A percentile compares a stretch with the other conserved stretches of the same genome.
Conservation (phyloP, 2,888 invertebrate species). For the Nowickia ferox region DNA sequence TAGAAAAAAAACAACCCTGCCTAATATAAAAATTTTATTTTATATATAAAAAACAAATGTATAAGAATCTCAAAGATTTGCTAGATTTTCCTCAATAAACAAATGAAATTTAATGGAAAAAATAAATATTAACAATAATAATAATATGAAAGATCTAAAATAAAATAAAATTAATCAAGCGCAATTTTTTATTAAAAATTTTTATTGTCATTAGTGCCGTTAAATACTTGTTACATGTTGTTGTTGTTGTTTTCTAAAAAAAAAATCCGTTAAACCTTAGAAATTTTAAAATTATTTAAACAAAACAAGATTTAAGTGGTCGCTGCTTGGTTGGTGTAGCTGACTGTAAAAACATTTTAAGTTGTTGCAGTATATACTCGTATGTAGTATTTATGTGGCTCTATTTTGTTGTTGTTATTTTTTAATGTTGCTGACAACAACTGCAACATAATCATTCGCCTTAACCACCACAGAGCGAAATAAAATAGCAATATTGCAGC, state of each 20-base stretch:
- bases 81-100: background rate
- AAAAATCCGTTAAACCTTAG: conserved; percentile 69
- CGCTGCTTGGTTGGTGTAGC: conserved; percentile 20
- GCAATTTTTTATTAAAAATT: conserved; percentile 28
- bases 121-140: conserved; percentile 18
- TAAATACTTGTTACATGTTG: conserved; percentile 30
- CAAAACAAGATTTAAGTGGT: conserved; percentile 61
- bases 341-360: conserved; percentile 16
- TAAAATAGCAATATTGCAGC: conserved; percentile 12
- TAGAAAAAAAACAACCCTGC: background rate
- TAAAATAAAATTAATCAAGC: conserved; percentile 23
- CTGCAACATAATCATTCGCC: conserved; percentile 63
- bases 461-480: conserved; percentile 37
- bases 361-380: conserved; percentile 36
- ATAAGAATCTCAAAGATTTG: background rate
- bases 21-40: background rate
- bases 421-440: conserved; percentile 60
- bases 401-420: conserved; percentile 9
- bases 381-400: conserved; percentile 12
- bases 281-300: conserved; percentile 58
- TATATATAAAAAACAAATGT: background rate
- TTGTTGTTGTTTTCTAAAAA: conserved; percentile 24
- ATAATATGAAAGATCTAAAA: background rate
- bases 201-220: conserved; percentile 43
- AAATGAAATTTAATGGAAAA: conserved; percentile 23